phyloP scores from a whole-genome alignment of 2,797 vertebrate genomes.

The Molossus alvarezi region DNA sequence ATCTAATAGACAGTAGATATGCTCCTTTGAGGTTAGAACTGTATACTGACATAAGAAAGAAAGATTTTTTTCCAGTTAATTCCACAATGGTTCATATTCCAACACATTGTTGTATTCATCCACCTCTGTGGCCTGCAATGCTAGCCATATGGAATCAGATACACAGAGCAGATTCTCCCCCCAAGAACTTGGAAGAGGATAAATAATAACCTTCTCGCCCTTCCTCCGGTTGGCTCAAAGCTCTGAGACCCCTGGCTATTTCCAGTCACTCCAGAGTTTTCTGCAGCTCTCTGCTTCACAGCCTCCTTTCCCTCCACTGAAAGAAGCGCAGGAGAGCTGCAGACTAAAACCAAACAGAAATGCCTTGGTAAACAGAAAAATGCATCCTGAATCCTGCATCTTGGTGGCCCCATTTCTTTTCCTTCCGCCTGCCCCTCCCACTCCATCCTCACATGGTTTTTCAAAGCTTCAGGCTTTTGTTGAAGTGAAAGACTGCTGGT shows the following conservation, averaged over 20 bases:
- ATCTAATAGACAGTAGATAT: conserved; percentile 9
- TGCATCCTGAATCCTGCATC: too few species aligned
- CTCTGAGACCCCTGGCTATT: not conserved
- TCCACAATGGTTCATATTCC: not conserved
- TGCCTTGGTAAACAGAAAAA: conserved; percentile 42
- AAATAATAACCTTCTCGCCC: not conserved
- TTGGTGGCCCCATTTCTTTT: not conserved
- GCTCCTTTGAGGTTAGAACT: not conserved
- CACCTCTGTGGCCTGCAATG: conserved; percentile 18
- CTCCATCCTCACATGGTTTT: not conserved
- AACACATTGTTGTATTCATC: not conserved
- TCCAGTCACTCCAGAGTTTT: not conserved
- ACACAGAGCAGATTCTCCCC: not conserved
- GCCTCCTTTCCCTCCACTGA: not conserved
- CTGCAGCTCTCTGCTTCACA: not conserved
- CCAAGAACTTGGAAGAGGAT: not conserved
- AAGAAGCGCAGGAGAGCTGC: not conserved
- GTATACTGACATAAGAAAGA: conserved; percentile 13
- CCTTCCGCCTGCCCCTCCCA: not conserved
- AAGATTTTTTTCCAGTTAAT: not conserved
- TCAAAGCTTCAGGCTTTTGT: not conserved
- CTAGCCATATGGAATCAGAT: conserved; percentile 20
- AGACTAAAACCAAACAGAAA: conserved; percentile 51
- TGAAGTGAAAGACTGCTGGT: not conserved
- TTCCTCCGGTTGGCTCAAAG: not conserved